Percentiles rank a stretch among this genome's conserved stretches.
Evolutionary conservation across 2,113 vertebrate species (phyloP).

Genomic region (Thinocorus orbignyianus): DNA sequence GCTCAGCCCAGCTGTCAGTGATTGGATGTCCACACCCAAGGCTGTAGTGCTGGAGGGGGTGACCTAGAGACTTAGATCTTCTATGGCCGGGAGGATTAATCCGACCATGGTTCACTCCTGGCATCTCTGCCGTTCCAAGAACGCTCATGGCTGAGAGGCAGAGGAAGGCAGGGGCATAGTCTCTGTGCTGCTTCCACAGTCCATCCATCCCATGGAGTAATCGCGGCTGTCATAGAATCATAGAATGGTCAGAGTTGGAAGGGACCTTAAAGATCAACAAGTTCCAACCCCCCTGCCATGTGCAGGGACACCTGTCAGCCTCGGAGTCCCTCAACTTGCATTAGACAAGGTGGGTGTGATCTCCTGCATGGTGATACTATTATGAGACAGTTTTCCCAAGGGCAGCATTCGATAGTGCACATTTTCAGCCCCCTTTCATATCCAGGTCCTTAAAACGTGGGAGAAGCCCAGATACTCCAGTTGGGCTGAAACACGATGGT

Average conservation of each 20-base stretch:
- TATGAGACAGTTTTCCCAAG: not conserved
- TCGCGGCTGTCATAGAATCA: too few species aligned
- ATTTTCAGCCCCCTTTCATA: not conserved
- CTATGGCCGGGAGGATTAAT: not conserved
- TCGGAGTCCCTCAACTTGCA: not conserved
- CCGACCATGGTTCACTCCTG: not conserved
- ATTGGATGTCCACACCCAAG: not conserved
- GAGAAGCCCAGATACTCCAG: not conserved
- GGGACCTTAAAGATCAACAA: too few species aligned
- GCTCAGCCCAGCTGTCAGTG: not conserved
- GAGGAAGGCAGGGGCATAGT: not conserved
- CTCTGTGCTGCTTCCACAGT: not conserved
- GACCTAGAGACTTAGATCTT: not conserved
- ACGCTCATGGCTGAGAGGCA: fast-evolving
- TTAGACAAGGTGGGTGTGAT: not conserved
- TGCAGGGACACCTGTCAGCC: too few species aligned
- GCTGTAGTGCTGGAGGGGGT: not conserved
- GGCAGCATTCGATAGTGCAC: not conserved
- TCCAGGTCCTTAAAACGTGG: not conserved
- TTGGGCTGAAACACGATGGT: not conserved
- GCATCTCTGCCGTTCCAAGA: not conserved
- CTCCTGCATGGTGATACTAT: not conserved
- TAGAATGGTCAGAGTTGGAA: too few species aligned
- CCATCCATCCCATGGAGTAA: not conserved
- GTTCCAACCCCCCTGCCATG: too few species aligned